Evolutionary conservation across 2,888 invertebrate genomes (phyloP), one percentile per base, ranked within the genome.

Genomic region (Pheosia gnoma): DNA sequence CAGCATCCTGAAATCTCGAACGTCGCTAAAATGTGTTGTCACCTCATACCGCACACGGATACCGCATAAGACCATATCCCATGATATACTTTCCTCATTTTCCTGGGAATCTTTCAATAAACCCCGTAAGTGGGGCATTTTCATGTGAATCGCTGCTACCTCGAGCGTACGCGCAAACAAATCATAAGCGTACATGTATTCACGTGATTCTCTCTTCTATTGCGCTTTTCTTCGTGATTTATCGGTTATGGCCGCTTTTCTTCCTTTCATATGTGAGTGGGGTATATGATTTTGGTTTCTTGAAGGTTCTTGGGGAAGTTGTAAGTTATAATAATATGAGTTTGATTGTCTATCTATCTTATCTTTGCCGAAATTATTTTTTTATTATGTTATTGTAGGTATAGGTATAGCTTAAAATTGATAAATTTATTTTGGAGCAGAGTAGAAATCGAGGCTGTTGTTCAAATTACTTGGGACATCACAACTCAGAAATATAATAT

Each of bases 81-180:
- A 38, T 53, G 53, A 53, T 53, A 53, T 53, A 53, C 53, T 10
- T 25, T 11, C 53, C 53, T 59, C 53, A 36, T 54, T 7, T 38
- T 38, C 53, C 60, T 47, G 58, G 8, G n/a, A 53, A 58, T 58
- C 58, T 58, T 55, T 61, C 61, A 56, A 59, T 56, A 62, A 49
- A 51, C 52, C 57, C 25, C 3, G 53, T 47, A 45, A 59, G 58
- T 58, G 53, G 47, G 11, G n/a, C 65, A 65, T 65, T 62, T 59
- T 58, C 65, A 65, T 65, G 60, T 45, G 55, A 62, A 65, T 65
- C 52, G 52, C 62, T 57, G 13, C 11, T 25, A 5, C 11, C 8
- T 11, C 37, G 37, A 37, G 37, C 37, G 47, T 11, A 37, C 45
- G 45, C 41, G 45, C 25, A 39, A 37, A 59, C 59, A 11, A 59